phyloP scores from a whole-genome alignment of 2,888 invertebrate species.

The Tipula lateralis region DNA sequence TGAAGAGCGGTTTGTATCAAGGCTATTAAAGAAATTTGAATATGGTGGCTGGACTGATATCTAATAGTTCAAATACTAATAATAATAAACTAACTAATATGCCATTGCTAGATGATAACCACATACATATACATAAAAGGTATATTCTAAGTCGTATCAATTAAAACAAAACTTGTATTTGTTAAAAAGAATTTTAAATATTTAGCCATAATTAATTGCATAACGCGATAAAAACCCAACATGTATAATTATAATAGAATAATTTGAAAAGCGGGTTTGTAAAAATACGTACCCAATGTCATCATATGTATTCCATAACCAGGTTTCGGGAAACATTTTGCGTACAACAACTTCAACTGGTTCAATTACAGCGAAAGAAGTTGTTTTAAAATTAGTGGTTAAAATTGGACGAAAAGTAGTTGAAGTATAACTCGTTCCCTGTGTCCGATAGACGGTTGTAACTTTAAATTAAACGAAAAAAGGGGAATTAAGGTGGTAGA shows the following conservation, averaged over 20 bases:
- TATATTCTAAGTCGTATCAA: too few species aligned
- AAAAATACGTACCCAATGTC: conserved; percentile 26
- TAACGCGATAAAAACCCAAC: neutral
- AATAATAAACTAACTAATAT: too few species aligned
- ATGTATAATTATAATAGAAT: neutral
- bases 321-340: conserved; percentile 62
- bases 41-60: too few species aligned
- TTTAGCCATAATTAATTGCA: neutral
- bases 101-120: too few species aligned
- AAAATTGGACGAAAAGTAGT: neutral
- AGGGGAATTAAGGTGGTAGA: neutral
- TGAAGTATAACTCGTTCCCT: neutral
- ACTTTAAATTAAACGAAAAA: neutral
- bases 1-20: too few species aligned
- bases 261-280: neutral
- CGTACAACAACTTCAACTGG: conserved; percentile 37
- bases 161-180: too few species aligned
- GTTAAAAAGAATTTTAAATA: too few species aligned
- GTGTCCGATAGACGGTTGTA: neutral
- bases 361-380: neutral
- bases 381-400: neutral
- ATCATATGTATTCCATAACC: conserved; percentile 56
- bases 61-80: too few species aligned
- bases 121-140: too few species aligned
- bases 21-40: too few species aligned